Evolutionary conservation across 2,113 vertebrate species (phyloP).

Genomic region (Oreotrochilus melanogaster): DNA sequence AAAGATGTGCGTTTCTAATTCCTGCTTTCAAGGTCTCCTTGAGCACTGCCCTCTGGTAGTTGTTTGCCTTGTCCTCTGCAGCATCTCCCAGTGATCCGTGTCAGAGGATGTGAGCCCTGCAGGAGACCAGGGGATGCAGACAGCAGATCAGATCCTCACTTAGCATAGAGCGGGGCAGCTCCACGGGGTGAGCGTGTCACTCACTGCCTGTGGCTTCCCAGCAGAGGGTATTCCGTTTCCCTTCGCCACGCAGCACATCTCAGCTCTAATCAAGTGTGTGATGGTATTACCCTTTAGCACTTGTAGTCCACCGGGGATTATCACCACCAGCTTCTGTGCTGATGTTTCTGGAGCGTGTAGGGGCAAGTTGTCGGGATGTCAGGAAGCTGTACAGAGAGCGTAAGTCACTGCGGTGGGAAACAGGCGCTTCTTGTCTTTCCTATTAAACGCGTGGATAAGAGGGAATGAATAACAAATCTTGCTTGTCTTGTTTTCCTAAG

Average conservation of each 20-base stretch:
- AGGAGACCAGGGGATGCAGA: neutral
- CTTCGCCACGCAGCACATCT: fast-evolving
- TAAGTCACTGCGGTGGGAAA: neutral
- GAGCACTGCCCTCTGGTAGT: neutral
- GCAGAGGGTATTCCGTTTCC: neutral
- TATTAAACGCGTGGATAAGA: fast-evolving
- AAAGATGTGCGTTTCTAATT: neutral
- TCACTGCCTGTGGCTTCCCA: neutral
- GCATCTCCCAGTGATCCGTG: neutral
- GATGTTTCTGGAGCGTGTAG: neutral
- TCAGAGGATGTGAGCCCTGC: neutral
- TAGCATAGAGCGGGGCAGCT: neutral
- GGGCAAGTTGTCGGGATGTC: neutral
- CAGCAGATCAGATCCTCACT: neutral
- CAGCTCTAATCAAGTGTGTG: neutral
- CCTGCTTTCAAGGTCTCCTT: neutral
- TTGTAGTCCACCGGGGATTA: neutral
- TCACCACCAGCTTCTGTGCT: neutral
- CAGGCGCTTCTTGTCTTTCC: neutral
- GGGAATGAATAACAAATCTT: neutral
- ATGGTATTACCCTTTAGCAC: neutral
- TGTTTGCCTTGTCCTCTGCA: fast-evolving
- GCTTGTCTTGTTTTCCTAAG: neutral
- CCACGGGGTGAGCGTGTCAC: neutral
- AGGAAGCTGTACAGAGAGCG: neutral